Evolutionary conservation across 2,113 vertebrate species (phyloP), one percentile per base, ranked within the genome.

Genomic region (Proterorhinus semilunaris): DNA sequence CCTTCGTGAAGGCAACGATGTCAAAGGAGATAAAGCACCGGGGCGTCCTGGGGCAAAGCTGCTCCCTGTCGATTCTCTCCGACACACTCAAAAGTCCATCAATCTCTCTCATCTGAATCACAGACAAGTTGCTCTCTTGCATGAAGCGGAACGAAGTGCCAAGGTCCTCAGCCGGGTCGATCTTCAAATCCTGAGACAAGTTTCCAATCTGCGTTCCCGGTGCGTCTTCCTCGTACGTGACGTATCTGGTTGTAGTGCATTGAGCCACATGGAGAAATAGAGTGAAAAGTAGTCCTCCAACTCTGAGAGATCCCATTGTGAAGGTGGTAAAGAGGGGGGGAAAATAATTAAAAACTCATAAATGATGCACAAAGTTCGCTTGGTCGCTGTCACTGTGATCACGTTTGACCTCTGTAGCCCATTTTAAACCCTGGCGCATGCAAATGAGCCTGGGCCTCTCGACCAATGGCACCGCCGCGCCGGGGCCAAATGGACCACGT

Each of bases 51-150:
- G 82, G 85, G 66, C 92, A 94, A 10, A 94, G 83, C 62, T 80
- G 82, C 80, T 94, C 92, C 2, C 93, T 76, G 59, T 94, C 93
- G 2, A 92, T 90, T 0, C 66, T 54, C 5, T 91, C 88, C 0
- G 90, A 85, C 0, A 93, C 90, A 0, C 83, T 91, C 65, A 94
- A 43, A n/a, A 92, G 87, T 65, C 93, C 93, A 62, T 94, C 92
- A 0, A 2, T 69, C 67, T 90, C 87, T 59, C 90, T 72, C 89
- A 94, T 89, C 1, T 85, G 46, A 10, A 94, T 77, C 17, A 89
- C 47, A 7, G 92, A 90, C 0, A 78, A 86, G 76, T 87, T 92
- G 55, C 78, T 87, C 42, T 89, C 83, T 46, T 92, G 91, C 85
- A 91, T 92, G 43, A 88, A 87, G 49, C 65, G 68, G 62, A 93